These are phyloP conservation scores for Sebastiscus tertius DNA, from an alignment of 2,797 vertebrate genomes.

Conservation along the genomic window DNA sequence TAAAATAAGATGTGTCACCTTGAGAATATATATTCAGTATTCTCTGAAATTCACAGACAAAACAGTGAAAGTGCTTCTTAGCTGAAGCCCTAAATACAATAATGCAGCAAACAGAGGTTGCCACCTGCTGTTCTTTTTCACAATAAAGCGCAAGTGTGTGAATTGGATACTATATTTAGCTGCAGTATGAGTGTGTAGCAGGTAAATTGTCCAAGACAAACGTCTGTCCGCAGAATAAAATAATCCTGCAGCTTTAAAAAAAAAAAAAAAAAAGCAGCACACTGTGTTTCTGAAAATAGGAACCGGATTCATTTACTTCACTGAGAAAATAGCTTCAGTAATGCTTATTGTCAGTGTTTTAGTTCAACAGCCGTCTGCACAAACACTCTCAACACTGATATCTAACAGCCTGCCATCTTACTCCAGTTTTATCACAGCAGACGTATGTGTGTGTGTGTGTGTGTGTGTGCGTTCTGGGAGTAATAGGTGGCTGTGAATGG, in stretches of 20 bases:
- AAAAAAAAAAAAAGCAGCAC: neutral
- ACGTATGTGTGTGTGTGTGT: conserved; percentile 14
- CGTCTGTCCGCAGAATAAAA: neutral
- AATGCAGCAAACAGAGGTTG: neutral
- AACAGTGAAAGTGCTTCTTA: neutral
- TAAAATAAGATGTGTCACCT: neutral
- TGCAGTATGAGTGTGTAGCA: neutral
- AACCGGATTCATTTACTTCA: neutral
- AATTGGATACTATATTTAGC: conserved; percentile 10
- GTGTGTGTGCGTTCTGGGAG: neutral
- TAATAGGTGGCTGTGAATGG: conserved; percentile 13
- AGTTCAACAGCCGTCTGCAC: conserved; percentile 22
- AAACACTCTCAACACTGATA: conserved; percentile 19
- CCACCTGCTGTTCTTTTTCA: neutral
- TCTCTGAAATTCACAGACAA: neutral
- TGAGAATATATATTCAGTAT: neutral
- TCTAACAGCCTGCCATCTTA: conserved; percentile 25
- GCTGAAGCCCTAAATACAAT: neutral
- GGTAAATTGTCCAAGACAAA: neutral
- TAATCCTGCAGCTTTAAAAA: neutral
- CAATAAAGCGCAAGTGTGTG: neutral
- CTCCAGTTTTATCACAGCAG: conserved; percentile 35
- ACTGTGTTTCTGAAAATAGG: neutral
- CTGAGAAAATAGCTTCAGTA: neutral
- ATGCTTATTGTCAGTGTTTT: neutral